Conservation (phyloP, 2,113 vertebrate species). For the Mesitornis unicolor region DNA sequence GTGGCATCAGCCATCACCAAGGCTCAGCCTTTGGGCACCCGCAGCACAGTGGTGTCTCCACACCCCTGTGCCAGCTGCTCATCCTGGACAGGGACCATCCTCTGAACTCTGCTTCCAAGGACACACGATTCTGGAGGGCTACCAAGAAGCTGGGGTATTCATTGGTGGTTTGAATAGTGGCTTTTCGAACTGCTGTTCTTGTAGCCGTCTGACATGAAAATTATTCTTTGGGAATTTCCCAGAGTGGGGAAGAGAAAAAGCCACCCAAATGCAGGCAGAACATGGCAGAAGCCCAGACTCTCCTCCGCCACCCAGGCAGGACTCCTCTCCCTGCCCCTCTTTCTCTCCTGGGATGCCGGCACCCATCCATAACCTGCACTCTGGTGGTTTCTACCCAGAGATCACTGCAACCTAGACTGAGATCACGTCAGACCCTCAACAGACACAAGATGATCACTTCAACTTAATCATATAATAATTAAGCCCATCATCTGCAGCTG, state of each 20-base stretch:
- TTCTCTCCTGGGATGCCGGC: not conserved
- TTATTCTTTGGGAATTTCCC: not conserved
- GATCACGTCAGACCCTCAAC: not conserved
- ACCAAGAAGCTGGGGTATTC: not conserved
- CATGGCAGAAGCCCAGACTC: not conserved
- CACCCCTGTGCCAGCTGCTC: not conserved
- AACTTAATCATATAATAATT: constrained; percentile 43
- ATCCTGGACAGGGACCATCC: not conserved
- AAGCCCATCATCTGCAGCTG: constrained; percentile 36
- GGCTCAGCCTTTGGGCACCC: not conserved
- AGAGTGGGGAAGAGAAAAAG: not conserved
- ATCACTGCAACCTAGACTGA: not conserved
- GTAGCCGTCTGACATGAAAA: not conserved
- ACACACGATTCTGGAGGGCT: not conserved
- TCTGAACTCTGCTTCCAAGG: not conserved
- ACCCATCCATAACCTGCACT: accelerated
- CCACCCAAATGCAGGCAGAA: not conserved
- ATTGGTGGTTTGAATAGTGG: accelerated
- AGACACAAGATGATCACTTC: not conserved
- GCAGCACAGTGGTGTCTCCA: not conserved
- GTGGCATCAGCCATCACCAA: not conserved
- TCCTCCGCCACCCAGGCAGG: not conserved
- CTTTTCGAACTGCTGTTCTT: not conserved
- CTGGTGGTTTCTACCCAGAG: not conserved
- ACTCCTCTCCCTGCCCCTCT: not conserved